phyloP scores from a whole-genome alignment of 2,797 vertebrate genomes.

The Champsocephalus gunnari region DNA sequence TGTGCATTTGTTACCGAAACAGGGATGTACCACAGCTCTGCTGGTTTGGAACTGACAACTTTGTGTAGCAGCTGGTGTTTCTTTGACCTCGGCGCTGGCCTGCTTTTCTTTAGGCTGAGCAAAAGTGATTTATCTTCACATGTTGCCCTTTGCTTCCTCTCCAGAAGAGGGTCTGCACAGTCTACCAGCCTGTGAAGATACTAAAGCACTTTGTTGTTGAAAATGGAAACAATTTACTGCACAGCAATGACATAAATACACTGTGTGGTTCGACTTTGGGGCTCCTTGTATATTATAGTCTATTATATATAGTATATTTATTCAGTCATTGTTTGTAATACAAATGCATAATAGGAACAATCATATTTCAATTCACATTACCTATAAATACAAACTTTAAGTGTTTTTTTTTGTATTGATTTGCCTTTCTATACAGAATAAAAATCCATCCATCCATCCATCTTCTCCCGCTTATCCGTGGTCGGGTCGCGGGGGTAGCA shows the following conservation, averaged over 20 bases:
- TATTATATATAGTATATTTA: too few species aligned
- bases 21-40: slow-evolving; percentile 26
- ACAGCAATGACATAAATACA: slow-evolving; percentile 22
- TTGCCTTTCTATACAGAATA: slow-evolving; percentile 26
- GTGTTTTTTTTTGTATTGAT: slow-evolving; percentile 32
- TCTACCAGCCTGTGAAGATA: slow-evolving; percentile 41
- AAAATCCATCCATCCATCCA: too few species aligned
- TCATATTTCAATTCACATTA: slow-evolving; percentile 24
- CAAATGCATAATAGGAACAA: neutral
- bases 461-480: too few species aligned
- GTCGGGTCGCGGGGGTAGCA: too few species aligned
- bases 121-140: slow-evolving; percentile 68
- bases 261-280: slow-evolving; percentile 10
- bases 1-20: slow-evolving; percentile 44
- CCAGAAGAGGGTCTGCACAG: slow-evolving; percentile 39
- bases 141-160: slow-evolving; percentile 63
- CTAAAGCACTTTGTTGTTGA: slow-evolving; percentile 51
- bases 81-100: slow-evolving; percentile 51
- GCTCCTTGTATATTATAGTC: slow-evolving; percentile 11
- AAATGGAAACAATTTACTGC: slow-evolving; percentile 39
- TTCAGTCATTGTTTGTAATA: slow-evolving; percentile 20
- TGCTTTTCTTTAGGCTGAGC: slow-evolving; percentile 49
- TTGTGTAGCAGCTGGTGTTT: slow-evolving; percentile 52
- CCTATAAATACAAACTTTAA: slow-evolving; percentile 11
- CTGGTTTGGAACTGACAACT: slow-evolving; percentile 59